Conservation (phyloP, 2,888 invertebrate genomes). For the Scaptodrosophila latifasciaeformis region DNA sequence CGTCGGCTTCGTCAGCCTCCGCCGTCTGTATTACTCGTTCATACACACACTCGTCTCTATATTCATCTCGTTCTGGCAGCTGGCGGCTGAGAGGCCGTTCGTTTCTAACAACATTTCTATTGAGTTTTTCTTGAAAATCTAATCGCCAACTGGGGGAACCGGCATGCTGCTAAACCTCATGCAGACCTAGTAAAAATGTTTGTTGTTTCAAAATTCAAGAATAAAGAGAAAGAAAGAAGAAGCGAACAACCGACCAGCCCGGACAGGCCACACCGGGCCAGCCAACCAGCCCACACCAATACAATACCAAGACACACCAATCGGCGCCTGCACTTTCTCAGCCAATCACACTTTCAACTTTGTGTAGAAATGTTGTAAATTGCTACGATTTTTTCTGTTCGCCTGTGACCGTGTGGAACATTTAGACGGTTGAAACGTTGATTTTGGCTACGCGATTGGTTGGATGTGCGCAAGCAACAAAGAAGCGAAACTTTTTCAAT, state of each 20-base stretch:
- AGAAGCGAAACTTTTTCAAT: conserved; percentile 68
- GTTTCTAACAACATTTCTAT: conserved; percentile 71
- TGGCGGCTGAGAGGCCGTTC: conserved; percentile 28
- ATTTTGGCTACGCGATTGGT: conserved; percentile 69
- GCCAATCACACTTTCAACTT: conserved; percentile 57
- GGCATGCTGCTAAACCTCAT: conserved; percentile 65
- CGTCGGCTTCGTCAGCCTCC: too few species aligned
- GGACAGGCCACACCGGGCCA: conserved; percentile 18
- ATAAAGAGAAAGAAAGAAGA: conserved; percentile 59
- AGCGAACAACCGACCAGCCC: too few species aligned
- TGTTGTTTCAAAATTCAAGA: conserved; percentile 74
- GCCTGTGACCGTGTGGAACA: conserved; percentile 74
- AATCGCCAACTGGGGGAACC: conserved; percentile 46
- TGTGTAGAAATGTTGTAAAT: conserved; percentile 58
- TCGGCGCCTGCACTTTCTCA: conserved; percentile 45
- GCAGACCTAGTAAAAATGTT: conserved; percentile 75
- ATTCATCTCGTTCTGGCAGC: conserved; percentile 50
- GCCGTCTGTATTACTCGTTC: too few species aligned
- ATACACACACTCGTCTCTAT: conserved; percentile 25
- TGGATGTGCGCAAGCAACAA: conserved; percentile 66
- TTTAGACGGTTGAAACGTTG: conserved; percentile 71
- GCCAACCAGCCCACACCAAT: conserved; percentile 2
- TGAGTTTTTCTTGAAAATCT: conserved; percentile 72
- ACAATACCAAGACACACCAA: conserved; percentile 27
- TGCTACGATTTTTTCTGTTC: conserved; percentile 45